Evolutionary conservation across 2,888 invertebrate genomes (phyloP).

Genomic region (Argyra leucocephala): DNA sequence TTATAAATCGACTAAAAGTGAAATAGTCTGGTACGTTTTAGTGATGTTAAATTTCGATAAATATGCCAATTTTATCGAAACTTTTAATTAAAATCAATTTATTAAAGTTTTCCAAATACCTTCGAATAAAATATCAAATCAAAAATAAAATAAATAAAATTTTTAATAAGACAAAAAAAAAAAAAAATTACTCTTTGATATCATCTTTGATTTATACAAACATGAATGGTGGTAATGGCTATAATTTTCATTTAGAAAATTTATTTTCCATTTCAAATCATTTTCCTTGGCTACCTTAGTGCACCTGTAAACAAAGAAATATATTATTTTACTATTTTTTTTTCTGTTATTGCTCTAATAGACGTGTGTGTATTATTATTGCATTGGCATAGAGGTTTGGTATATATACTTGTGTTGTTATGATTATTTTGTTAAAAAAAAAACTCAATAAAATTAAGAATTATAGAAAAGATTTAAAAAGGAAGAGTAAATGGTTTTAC

Average conservation of each 20-base stretch:
- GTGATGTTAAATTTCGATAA: neutral
- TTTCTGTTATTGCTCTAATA: neutral
- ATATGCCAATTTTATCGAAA: constrained; percentile 3
- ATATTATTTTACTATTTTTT: neutral
- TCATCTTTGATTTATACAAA: neutral
- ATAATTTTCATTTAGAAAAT: neutral
- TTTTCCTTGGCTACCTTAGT: neutral
- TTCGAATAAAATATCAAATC: neutral
- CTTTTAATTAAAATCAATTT: constrained; percentile 6
- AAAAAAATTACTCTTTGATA: neutral
- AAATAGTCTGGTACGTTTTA: neutral
- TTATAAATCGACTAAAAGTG: neutral
- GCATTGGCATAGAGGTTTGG: too few relatives aligned
- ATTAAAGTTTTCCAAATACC: neutral
- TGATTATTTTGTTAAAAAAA: too few relatives aligned
- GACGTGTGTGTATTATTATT: too few relatives aligned
- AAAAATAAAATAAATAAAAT: neutral
- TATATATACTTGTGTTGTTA: too few relatives aligned
- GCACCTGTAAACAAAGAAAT: neutral
- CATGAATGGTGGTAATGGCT: neutral
- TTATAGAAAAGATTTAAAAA: too few relatives aligned
- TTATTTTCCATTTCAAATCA: neutral
- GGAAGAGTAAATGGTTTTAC: too few relatives aligned
- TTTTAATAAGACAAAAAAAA: neutral
- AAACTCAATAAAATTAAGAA: too few relatives aligned